These are phyloP conservation scores for Plestiodon gilberti DNA, from an alignment of 2,113 vertebrate species.

Conservation along the genomic window DNA sequence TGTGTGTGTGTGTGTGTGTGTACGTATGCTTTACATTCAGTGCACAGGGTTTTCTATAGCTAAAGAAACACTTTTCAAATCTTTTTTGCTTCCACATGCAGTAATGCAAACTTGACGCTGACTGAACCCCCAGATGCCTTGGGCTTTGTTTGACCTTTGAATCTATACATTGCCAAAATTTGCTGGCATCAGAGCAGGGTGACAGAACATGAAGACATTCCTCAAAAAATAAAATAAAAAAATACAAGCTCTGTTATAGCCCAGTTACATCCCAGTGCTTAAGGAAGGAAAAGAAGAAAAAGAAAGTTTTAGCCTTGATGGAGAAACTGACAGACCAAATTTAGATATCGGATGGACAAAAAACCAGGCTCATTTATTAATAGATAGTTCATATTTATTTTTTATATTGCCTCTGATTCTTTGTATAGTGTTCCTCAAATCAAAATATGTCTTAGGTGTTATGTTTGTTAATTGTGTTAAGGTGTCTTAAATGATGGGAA, in stretches of 20 bases:
- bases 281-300: not conserved
- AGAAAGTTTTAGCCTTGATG: not conserved
- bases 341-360: too few relatives aligned
- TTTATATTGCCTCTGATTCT: too few relatives aligned
- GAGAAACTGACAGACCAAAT: too few relatives aligned
- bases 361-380: too few relatives aligned
- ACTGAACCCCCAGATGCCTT: constrained; percentile 64
- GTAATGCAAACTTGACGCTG: constrained; percentile 63
- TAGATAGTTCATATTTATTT: too few relatives aligned
- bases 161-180: constrained; percentile 75
- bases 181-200: constrained; percentile 61
- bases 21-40: constrained; percentile 37
- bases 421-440: too few relatives aligned
- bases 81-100: constrained; percentile 58
- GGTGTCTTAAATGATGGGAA: too few relatives aligned
- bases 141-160: constrained; percentile 62
- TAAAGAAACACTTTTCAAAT: constrained; percentile 68
- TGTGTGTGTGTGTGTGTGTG: not conserved
- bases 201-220: constrained; percentile 71
- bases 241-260: constrained; percentile 64
- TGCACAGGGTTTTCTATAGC: constrained; percentile 44
- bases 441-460: too few relatives aligned
- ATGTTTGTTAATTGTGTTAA: too few relatives aligned
- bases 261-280: constrained; percentile 45
- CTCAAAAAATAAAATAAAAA: constrained; percentile 63